Conservation (phyloP, 2,797 vertebrate species). For the Acipenser oxyrinchus region DNA sequence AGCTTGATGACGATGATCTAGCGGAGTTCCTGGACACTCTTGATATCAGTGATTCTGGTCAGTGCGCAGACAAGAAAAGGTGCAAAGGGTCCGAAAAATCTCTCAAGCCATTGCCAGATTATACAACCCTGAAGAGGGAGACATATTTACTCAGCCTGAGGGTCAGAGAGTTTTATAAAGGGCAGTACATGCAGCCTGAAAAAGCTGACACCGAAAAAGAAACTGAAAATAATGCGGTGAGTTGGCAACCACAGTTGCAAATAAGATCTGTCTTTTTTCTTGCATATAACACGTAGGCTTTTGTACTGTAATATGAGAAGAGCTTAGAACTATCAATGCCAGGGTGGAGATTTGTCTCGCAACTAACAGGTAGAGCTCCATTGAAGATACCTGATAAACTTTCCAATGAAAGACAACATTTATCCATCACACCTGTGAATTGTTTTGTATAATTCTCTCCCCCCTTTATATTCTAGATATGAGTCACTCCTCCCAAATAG, state of each 20-base stretch:
- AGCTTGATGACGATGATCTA: conserved; percentile 76
- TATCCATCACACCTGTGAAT: no score
- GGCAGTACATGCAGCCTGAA: conserved; percentile 58
- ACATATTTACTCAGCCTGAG: conserved; percentile 57
- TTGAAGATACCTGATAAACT: no score
- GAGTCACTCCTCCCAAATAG: no score
- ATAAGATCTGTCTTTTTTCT: no score
- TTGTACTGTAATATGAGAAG: no score
- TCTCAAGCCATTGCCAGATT: conserved; percentile 53
- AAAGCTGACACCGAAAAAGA: conserved; percentile 28
- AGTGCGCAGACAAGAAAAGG: not conserved
- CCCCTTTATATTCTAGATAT: no score
- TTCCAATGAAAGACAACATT: no score
- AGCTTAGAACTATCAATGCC: no score
- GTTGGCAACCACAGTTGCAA: conserved; percentile 10
- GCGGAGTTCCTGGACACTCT: conserved; percentile 45
- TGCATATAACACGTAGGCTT: no score
- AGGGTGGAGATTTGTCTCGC: no score
- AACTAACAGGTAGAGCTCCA: no score
- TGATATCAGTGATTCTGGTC: conserved; percentile 16
- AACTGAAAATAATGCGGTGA: conserved; percentile 30
- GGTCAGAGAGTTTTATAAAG: conserved; percentile 81
- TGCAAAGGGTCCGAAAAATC: conserved; percentile 4
- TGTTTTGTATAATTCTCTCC: no score
- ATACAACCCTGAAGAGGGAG: conserved; percentile 60